Evolutionary conservation across 1,140 invertebrate genomes (phyloP).

Genomic region (Uloborus diversus): DNA sequence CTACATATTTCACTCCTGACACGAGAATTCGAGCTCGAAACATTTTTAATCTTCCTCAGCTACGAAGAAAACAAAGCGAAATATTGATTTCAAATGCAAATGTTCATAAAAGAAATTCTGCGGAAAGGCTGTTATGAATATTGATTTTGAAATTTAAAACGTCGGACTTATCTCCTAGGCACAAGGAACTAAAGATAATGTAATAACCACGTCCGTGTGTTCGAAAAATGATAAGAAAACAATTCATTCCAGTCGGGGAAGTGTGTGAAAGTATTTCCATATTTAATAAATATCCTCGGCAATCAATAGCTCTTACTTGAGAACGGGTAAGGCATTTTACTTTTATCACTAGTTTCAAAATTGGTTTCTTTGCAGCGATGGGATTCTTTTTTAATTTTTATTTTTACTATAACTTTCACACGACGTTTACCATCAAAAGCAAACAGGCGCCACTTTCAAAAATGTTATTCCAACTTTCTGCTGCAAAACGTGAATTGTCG

Average conservation of each 20-base stretch:
- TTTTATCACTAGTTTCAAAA: not conserved
- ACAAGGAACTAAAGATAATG: slow-evolving; percentile 39
- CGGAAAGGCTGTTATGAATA: slow-evolving; percentile 41
- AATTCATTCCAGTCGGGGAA: slow-evolving; percentile 42
- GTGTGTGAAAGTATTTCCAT: slow-evolving; percentile 35
- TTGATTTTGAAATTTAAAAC: slow-evolving; percentile 47
- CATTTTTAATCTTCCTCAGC: slow-evolving; percentile 35
- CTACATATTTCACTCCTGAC: slow-evolving; percentile 25
- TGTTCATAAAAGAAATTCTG: slow-evolving; percentile 23
- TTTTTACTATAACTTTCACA: not conserved
- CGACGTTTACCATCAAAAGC: not conserved
- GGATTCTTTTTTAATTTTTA: not conserved
- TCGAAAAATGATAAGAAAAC: slow-evolving; percentile 37
- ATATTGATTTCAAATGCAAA: slow-evolving; percentile 30
- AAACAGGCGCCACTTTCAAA: not conserved
- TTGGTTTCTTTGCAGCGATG: not conserved
- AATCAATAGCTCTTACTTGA: slow-evolving; percentile 33
- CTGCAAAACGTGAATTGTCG: not conserved
- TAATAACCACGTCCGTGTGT: slow-evolving; percentile 40
- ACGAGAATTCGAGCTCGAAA: slow-evolving; percentile 1
- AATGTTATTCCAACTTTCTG: not conserved
- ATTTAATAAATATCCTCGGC: slow-evolving; percentile 37
- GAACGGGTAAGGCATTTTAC: not conserved
- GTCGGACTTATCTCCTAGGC: not conserved
- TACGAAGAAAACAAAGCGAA: slow-evolving; percentile 19